Base-by-base conservation (phyloP, 2,113 vertebrate genomes). In the Calidris pugnax region DNA sequence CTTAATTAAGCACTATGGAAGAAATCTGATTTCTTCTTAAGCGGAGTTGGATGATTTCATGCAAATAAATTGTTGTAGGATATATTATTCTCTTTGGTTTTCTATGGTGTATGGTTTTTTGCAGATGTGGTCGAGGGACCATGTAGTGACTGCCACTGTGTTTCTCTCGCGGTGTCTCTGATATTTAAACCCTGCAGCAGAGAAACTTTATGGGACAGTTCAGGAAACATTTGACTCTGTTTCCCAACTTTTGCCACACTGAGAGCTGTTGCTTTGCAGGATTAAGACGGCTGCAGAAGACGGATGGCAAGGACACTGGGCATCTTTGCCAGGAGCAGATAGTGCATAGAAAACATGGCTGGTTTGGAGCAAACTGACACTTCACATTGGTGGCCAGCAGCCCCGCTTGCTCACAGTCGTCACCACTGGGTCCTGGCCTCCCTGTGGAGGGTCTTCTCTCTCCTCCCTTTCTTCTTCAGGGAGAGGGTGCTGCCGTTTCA, bases 401-500 rank as follows among this genome's bases (percentile, higher is more conserved):
- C 16, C 22, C 24, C 2, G 2, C 16, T 55, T 0, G 0, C 12
- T 68, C 47, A 41, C 19, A n/a, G 16, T n/a, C 8, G 0, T 59
- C 51, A 63, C 6, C 1, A 0, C 10, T 2, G 13, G 15, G 30
- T 39, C 32, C 41, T 53, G 47, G 24, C 14, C 51, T 53, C n/a
- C 21, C 43, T 26, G 8, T 45, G 16, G 69, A 92, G 26, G 9
- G 28, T 75, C 37, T 56, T 85, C 9, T 73, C 24, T 66, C 21
- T 62, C 41, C 55, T 10, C 15, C 6, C 4, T 3, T 53, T 67
- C 28, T 75, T 16, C 11, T 69, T 43, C 0, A 2, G 10, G 14
- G 9, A 13, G 5, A 56, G 12, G 9, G 3, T 77, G 39, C 35
- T 90, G 30, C 50, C 2, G 0, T 78, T 85, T 74, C 57, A 32